phyloP scores from a whole-genome alignment of 1,140 invertebrate genomes.

The Belonocnema kinseyi region DNA sequence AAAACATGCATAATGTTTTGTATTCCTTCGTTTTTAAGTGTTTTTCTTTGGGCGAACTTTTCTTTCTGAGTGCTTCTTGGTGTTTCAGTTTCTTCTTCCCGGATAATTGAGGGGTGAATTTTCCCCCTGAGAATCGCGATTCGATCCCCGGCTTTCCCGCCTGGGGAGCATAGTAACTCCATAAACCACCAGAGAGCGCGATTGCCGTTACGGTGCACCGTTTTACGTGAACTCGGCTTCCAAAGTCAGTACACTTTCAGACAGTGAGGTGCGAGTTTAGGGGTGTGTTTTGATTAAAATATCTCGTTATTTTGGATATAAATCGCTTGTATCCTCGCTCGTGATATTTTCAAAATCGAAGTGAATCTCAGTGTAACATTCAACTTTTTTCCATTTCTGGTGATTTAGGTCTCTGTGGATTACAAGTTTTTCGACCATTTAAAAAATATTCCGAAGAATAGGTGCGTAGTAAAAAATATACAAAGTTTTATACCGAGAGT shows the following conservation, averaged over 20 bases:
- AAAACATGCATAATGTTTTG: neutral
- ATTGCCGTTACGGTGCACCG: constrained; percentile 13
- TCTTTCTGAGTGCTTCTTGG: constrained; percentile 24
- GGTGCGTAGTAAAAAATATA: neutral
- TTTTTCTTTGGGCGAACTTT: neutral
- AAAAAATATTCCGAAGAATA: neutral
- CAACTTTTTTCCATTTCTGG: neutral
- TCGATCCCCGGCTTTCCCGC: constrained; percentile 20
- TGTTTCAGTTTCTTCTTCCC: constrained; percentile 2
- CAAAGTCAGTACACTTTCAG: constrained; percentile 24
- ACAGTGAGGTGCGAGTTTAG: neutral
- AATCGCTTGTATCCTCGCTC: neutral
- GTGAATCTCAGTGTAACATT: neutral
- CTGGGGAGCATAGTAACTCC: constrained; percentile 15
- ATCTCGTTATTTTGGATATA: neutral
- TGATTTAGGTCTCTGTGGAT: constrained; percentile 14
- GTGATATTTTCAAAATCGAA: neutral
- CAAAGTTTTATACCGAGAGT: neutral
- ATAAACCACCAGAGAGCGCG: constrained; percentile 29
- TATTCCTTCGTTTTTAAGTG: neutral
- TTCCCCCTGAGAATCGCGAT: constrained; percentile 14
- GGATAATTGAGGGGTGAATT: constrained; percentile 27
- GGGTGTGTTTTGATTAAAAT: neutral
- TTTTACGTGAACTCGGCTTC: neutral
- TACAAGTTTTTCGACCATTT: neutral